Evolutionary conservation across 2,888 invertebrate species (phyloP), one percentile per base, ranked within the genome.

Genomic region (Trisateles emortualis): DNA sequence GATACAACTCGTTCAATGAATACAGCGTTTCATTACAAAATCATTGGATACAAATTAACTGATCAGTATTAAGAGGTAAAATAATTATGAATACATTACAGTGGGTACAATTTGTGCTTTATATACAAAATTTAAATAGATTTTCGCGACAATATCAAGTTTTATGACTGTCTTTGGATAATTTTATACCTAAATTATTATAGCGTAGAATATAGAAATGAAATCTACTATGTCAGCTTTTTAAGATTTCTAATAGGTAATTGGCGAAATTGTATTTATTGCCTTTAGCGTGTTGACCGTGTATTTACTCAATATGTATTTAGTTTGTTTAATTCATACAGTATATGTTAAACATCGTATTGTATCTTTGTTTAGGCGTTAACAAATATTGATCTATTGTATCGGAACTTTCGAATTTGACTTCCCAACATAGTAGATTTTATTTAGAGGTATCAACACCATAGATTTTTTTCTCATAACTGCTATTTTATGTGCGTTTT

Each of bases 21-120:
- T 83, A 83, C 80, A 86, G 76, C 68, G 66, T 81, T 84, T 83
- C 72, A 79, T 83, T 79, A 77, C 49, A 59, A 83, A 84, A 83
- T 74, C 61, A 79, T 76, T 76, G 52, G 64, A 72, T 83, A 81
- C 72, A 86, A 84, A 81, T 77, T 58, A 83, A 79, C 58, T 52
- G 46, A 59, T 48, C 49, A 45, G 52, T 62, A 57, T 51, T 54
- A 57, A 55, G 58, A 66, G 61, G 42, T 62, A 61, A 71, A 65
- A 65, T 60, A 64, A 68, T 57, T 64, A 73, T 56, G 54, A 65
- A 64, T 67, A 68, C 65, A 57, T 63, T 66, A 69, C 55, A 68
- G n/a, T n/a, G n/a, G n/a, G 59, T 72, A 65, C 58, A 63, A 63
- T 46, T 51, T 57, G 64, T 77, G 72, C 65, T 64, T 56, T 72